A percentile compares a stretch with the other conserved stretches of the same genome.
Evolutionary conservation across 1,140 invertebrate genomes (phyloP).

Genomic region (Cydia pomonella): DNA sequence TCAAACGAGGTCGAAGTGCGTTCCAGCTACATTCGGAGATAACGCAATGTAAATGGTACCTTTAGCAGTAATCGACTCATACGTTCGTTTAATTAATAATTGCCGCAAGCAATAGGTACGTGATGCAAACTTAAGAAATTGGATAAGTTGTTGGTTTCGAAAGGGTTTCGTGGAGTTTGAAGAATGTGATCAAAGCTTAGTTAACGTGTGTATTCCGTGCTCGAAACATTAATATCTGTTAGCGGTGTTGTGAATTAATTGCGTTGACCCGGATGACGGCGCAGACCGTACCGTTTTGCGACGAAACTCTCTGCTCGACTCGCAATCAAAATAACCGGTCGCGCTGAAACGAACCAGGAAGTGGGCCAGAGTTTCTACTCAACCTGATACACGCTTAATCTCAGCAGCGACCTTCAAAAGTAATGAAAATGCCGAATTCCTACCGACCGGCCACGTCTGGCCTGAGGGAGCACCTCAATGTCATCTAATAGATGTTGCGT

Average conservation of each 20-base stretch:
- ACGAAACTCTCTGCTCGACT: constrained; percentile 43
- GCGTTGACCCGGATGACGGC: constrained; percentile 60
- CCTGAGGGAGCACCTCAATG: constrained; percentile 24
- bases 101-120: constrained; percentile 20
- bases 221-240: constrained; percentile 23
- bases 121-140: constrained; percentile 29
- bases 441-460: constrained; percentile 12
- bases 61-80: constrained; percentile 22
- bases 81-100: constrained; percentile 26
- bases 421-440: constrained; percentile 49
- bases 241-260: constrained; percentile 47
- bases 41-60: constrained; percentile 35
- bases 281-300: constrained; percentile 49
- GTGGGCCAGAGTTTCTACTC: constrained; percentile 66
- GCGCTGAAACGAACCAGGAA: constrained; percentile 53
- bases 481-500: neutral
- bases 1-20: constrained; percentile 41
- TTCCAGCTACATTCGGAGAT: constrained; percentile 40
- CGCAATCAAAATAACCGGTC: constrained; percentile 52
- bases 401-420: constrained; percentile 58
- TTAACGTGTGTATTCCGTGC: constrained; percentile 10
- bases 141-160: constrained; percentile 25
- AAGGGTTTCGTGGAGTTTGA: constrained; percentile 11
- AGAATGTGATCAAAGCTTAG: constrained; percentile 28
- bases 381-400: constrained; percentile 40